Evolutionary conservation across 2,113 vertebrate genomes (phyloP), one percentile per base, ranked within the genome.

Genomic region (Crotalus horridus): DNA sequence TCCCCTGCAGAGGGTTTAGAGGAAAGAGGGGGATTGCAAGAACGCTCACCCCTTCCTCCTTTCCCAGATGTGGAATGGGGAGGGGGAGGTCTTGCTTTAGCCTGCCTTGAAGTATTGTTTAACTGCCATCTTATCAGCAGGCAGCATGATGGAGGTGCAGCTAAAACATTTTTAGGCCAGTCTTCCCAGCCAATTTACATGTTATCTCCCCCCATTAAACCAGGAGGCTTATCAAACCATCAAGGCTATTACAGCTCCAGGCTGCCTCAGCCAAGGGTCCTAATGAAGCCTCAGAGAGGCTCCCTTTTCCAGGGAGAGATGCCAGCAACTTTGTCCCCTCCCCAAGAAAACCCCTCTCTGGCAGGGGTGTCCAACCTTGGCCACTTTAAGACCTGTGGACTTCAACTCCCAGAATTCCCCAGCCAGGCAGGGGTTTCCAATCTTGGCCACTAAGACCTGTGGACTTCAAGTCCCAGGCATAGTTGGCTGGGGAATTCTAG

Each of bases 201-300:
- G 94, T 97, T 98, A 98, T 98, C 98, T 97, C 90, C 90, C 94
- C 94, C 97, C 97, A 98, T 98, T 98, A 98, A 97, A 97, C 95
- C 58, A 58, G 46, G 95, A 91, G 21, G 86, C 96, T 97, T 98
- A 97, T 98, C 98, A 96, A 97, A 97, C 97, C 93, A 97, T 97
- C 97, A 26, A 91, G 96, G 97, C 97, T 97, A 98, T 98, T 98
- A 98, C 96, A 94, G 96, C 96, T 96, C 95, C 94, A 95, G 96
- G 95, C 97, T 92, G 96, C 96, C 95, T 51, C 3, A 24, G 93
- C 91, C 93, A 95, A 94, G 96, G 97, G 96, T 95, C 95, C 54
- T 23, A 96, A 97, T 87, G 97, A 97, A 97, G 95, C 95, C 92
- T 95, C 95, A 24, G 10, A 54, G 46, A 51, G 33, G 2, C 93